Base-by-base conservation (phyloP, 1,140 invertebrate species). In the Oncopodura yosiiana region DNA sequence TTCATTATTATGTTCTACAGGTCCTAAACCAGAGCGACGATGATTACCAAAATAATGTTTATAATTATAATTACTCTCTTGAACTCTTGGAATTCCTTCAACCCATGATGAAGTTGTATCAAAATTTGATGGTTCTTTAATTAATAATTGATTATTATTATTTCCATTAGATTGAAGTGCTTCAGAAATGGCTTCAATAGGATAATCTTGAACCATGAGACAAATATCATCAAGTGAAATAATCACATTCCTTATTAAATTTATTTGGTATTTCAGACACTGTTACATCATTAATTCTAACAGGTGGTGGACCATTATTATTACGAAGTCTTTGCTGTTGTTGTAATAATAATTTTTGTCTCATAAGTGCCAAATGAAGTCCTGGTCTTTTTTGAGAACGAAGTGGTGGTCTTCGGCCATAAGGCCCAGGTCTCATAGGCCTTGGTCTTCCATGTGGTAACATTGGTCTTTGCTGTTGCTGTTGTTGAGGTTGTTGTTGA, bases 191-290 rank as follows among this genome's bases (percentile, higher is more conserved):
- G 81, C 80, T 41, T 85, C 81, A 36, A 79, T 78, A 42, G 85
- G 86, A 71, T 89, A 87, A 67, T 86, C 80, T 11, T 77, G 73
- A 39, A 79, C 76, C 59, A 82, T 78, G 27, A 87, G 72, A 69
- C 85, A 89, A 56, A 89, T 74, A 4, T 78, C 81, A 64, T 81
- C 81, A 1, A n/a, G 81, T 80, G 66, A 87, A 86, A 48, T 81
- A 75, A 58, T 83, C 82, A 63, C 84, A 86, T 51, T 77, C 73
- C 37, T 69, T 62, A 18, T 59, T 51, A 21, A 50, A 56, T 16
- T 52, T 54, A 30, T 65, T 53, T 18, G 61, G 64, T 36, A 59
- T 52, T 48, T 61, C 46, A 27, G 52, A 54, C 11, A 62, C 55
- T 4, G 50, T 63, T 19, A 62, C 57, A n/a, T 65, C 58, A 49